Evolutionary conservation across 1,140 invertebrate species (phyloP).

Genomic region (Neodiprion fabricii): DNA sequence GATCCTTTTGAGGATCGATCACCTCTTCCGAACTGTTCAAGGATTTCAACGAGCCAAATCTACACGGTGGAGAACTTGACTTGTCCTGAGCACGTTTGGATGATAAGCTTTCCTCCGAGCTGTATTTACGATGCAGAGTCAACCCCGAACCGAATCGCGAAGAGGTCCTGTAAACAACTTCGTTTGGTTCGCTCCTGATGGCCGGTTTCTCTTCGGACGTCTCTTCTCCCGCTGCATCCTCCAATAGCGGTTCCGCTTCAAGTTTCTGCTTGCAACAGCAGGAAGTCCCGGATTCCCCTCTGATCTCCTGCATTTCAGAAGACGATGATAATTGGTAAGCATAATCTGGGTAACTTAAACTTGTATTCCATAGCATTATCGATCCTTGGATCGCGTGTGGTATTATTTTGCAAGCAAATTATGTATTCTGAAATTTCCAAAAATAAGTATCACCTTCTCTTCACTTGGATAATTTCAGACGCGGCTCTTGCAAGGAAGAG

Average conservation of each 20-base stretch:
- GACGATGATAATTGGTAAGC: too few species aligned
- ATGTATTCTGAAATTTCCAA: too few species aligned
- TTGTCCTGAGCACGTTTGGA: background rate
- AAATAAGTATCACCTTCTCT: too few species aligned
- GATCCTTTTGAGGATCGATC: background rate
- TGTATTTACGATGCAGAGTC: constrained; percentile 21
- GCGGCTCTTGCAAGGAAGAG: too few species aligned
- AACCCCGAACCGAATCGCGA: background rate
- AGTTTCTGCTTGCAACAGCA: background rate
- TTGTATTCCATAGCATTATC: too few species aligned
- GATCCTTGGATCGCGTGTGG: too few species aligned
- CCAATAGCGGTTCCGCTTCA: background rate
- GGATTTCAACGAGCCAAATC: constrained; percentile 40
- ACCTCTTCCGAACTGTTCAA: constrained; percentile 24
- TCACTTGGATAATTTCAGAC: too few species aligned
- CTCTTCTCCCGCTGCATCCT: too few species aligned
- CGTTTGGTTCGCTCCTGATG: background rate
- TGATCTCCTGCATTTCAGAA: background rate
- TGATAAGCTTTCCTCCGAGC: constrained; percentile 38
- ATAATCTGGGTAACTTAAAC: too few species aligned
- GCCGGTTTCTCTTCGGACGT: background rate
- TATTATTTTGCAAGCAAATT: too few species aligned
- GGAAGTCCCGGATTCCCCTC: background rate
- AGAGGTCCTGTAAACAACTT: background rate
- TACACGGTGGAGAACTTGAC: constrained; percentile 11